A percentile compares a stretch with the other conserved stretches of the same genome.
Evolutionary conservation across 2,797 vertebrate genomes (phyloP).

Genomic region (Limosa lapponica): DNA sequence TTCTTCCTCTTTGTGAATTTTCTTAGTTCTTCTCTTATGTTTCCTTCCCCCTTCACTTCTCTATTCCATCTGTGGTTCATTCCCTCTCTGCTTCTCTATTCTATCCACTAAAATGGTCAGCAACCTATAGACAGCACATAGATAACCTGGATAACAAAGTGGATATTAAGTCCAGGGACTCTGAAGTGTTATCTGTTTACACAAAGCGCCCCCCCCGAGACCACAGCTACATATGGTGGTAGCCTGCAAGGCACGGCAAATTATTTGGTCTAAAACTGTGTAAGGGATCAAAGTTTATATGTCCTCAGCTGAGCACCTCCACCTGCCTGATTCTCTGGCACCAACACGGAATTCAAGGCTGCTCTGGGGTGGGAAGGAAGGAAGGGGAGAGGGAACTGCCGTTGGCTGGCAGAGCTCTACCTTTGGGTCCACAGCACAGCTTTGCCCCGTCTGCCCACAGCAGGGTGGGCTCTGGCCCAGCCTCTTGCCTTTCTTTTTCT

Average conservation of each 20-base stretch:
- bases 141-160: background rate
- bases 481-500: background rate
- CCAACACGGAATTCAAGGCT: background rate
- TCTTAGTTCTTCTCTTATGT: background rate
- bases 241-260: background rate
- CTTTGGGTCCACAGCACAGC: fast-evolving
- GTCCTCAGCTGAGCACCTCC: background rate
- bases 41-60: conserved; percentile 24
- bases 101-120: background rate
- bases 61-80: background rate
- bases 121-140: background rate
- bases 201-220: background rate
- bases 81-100: conserved; percentile 8
- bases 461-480: background rate
- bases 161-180: background rate
- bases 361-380: background rate
- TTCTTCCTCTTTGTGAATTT: conserved; percentile 35
- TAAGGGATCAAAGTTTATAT: background rate
- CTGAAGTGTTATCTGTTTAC: background rate
- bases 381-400: fast-evolving
- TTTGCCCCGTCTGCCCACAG: background rate
- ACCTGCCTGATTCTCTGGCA: background rate
- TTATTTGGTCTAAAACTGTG: background rate
- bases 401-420: fast-evolving
- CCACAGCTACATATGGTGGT: background rate